phyloP scores from a whole-genome alignment of 92 coral and sea anemone genomes.

The Isaurus tuberculatus region DNA sequence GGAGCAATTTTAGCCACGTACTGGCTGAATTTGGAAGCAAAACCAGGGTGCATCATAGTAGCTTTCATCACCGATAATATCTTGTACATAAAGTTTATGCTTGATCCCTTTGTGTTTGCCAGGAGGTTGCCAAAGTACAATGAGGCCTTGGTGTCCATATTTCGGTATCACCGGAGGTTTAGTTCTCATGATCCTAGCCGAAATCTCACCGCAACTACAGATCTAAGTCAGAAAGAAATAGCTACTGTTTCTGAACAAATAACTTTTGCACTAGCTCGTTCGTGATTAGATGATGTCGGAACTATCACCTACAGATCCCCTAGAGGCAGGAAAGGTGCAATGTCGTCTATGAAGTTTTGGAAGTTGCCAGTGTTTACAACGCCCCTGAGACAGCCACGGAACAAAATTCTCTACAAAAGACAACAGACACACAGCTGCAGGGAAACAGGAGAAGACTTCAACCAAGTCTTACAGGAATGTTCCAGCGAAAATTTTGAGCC shows the following conservation, averaged over 20 bases:
- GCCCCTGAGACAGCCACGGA: neutral
- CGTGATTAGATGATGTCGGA: neutral
- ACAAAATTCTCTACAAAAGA: constrained; percentile 2
- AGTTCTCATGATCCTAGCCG: neutral
- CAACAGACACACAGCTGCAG: constrained; percentile 8
- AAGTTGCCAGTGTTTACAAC: neutral
- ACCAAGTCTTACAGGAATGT: constrained; percentile 2
- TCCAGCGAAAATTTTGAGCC: neutral
- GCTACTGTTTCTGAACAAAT: neutral
- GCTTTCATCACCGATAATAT: constrained; percentile 15
- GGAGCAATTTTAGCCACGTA: constrained; percentile 9
- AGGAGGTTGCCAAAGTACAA: constrained; percentile 39
- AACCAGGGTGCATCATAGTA: constrained; percentile 9
- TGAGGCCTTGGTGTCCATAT: constrained; percentile 23
- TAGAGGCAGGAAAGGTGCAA: neutral
- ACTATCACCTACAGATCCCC: neutral
- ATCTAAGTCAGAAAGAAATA: constrained; percentile 9
- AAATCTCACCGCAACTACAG: constrained; percentile 27
- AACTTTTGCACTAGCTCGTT: neutral
- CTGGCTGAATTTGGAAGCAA: constrained; percentile 21
- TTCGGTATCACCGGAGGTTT: neutral
- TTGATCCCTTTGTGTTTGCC: constrained; percentile 40
- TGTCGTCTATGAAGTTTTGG: neutral
- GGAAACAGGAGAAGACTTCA: neutral
- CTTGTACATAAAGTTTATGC: constrained; percentile 30